These are phyloP conservation scores for Protophormia terraenovae DNA, from an alignment of 2,888 invertebrate species.

Conservation along the genomic window DNA sequence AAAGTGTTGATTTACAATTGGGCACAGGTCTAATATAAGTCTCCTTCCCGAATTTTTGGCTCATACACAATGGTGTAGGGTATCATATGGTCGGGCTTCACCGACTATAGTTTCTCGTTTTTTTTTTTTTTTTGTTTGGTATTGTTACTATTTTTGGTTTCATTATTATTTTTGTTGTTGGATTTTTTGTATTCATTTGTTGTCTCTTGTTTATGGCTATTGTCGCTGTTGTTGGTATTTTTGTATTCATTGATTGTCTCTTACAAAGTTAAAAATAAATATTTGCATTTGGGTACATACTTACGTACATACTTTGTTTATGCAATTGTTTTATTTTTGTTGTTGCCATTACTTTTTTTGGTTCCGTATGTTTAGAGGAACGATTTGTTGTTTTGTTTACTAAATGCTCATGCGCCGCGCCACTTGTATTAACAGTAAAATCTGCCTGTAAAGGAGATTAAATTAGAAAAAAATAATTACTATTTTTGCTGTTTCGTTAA, in stretches of 20 bases:
- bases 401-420: conserved; percentile 56
- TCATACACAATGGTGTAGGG: too few species aligned
- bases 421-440: neutral
- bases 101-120: too few species aligned
- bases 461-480: too few species aligned
- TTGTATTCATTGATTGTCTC: conserved; percentile 21
- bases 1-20: too few species aligned
- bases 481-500: too few species aligned
- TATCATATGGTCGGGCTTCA: too few species aligned
- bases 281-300: conserved; percentile 16
- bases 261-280: conserved; percentile 7
- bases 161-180: too few species aligned
- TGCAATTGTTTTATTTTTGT: neutral
- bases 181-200: conserved; percentile 2
- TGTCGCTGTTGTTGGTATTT: neutral
- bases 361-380: neutral
- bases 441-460: too few species aligned
- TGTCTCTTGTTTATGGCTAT: neutral
- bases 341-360: conserved; percentile 5
- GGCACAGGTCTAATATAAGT: too few species aligned
- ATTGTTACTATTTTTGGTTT: neutral
- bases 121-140: neutral
- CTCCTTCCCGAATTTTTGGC: too few species aligned
- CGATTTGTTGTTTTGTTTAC: neutral
- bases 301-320: neutral